Conservation (phyloP, 2,888 invertebrate species). For the Sesamia inferens region DNA sequence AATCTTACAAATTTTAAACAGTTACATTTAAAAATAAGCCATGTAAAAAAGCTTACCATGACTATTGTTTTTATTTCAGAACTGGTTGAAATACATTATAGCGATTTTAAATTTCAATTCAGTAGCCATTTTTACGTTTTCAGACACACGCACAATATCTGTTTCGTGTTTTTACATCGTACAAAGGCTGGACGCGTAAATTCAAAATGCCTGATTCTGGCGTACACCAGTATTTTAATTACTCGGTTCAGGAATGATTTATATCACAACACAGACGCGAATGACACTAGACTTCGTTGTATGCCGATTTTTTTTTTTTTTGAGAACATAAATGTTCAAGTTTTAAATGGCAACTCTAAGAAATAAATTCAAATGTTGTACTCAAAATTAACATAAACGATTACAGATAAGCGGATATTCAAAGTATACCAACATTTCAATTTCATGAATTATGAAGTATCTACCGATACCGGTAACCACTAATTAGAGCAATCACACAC, state of each 20-base stretch:
- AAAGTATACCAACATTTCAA: conserved; percentile 20
- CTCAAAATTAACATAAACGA: conserved; percentile 16
- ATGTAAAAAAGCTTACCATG: conserved; percentile 21
- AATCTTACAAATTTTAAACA: conserved; percentile 15
- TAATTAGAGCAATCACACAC: conserved; percentile 59
- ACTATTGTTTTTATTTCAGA: conserved; percentile 49
- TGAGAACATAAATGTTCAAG: neutral
- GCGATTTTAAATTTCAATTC: conserved; percentile 66
- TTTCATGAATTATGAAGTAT: conserved; percentile 35
- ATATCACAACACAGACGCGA: conserved; percentile 75
- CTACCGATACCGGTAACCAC: conserved; percentile 15
- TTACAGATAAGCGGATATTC: conserved; percentile 11
- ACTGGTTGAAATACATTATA: conserved; percentile 46
- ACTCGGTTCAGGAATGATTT: conserved; percentile 89
- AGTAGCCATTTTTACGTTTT: conserved; percentile 62
- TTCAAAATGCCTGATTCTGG: conserved; percentile 86
- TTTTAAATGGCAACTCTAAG: neutral
- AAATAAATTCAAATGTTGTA: conserved; percentile 28
- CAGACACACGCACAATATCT: conserved; percentile 61
- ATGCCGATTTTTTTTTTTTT: conserved; percentile 63
- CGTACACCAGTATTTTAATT: conserved; percentile 89
- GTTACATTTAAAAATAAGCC: conserved; percentile 15
- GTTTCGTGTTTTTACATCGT: conserved; percentile 64
- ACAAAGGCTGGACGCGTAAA: conserved; percentile 73
- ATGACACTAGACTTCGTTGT: conserved; percentile 64